These are phyloP conservation scores for Candidula unifasciata DNA, from an alignment of 2,888 invertebrate species.

Conservation along the genomic window DNA sequence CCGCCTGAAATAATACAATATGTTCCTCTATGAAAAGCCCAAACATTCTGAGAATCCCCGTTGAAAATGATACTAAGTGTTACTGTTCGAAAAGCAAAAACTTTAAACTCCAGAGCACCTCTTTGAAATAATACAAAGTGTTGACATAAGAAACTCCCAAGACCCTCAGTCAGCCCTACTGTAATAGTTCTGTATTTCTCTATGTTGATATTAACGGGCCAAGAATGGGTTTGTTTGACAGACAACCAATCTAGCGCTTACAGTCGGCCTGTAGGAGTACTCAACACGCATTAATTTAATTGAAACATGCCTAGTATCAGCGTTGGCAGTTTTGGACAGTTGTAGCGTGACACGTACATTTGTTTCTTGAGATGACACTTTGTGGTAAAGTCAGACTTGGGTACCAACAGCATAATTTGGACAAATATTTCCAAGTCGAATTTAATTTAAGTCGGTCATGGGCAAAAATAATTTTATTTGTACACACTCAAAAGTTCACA, in stretches of 20 bases:
- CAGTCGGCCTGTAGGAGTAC: background rate
- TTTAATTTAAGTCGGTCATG: too few species aligned
- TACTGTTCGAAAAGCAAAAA: too few species aligned
- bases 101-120: too few species aligned
- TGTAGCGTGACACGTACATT: background rate
- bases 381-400: too few species aligned
- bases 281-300: background rate
- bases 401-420: too few species aligned
- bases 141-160: background rate
- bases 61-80: too few species aligned
- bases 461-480: too few species aligned
- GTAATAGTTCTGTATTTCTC: background rate
- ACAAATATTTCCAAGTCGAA: too few species aligned
- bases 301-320: background rate
- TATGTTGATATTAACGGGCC: background rate
- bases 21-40: too few species aligned
- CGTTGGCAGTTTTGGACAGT: background rate
- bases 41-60: too few species aligned
- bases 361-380: background rate
- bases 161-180: background rate
- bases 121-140: background rate
- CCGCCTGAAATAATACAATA: too few species aligned
- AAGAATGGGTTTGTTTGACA: background rate
- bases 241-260: background rate
- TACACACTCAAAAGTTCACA: too few species aligned